Evolutionary conservation across 2,113 vertebrate genomes (phyloP), one percentile per base, ranked within the genome.

Genomic region (Catharus fuscescens): DNA sequence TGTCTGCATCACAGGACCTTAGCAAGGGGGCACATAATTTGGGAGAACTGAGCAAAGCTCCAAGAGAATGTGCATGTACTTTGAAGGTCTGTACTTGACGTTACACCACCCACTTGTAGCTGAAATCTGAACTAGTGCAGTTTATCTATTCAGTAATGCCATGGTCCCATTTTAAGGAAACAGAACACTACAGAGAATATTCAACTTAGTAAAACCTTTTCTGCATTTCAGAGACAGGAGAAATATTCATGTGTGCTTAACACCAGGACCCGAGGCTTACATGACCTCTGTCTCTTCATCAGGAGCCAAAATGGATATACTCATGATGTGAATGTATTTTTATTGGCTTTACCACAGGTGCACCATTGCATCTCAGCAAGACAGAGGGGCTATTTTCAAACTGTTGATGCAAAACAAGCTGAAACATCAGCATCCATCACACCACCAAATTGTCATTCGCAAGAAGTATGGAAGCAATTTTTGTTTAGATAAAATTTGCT

Each of bases 401-500:
- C 77, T 89, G 65, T 92, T 91, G 66, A 77, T 88, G 81, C 59
- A 93, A 82, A 94, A 77, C 77, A 88, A 96, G 76, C 90, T 70
- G 62, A 91, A 93, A 80, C 76, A 87, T 80, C 42, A 89, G 25
- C 90, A 92, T 95, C 52, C 88, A 95, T 92, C 95, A 94, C 56
- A 21, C 67, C 94, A 66, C 70, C 38, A 56, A 76, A 89, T 86
- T 97, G 87, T 89, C 95, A 93, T 96, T 97, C 88, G 65, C 78
- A 95, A 97, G 82, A 96, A 92, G 95, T 76, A 79, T 87, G 88
- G 88, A 95, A 64, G 80, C 91, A 96, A 86, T 94, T 95, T 92
- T 95, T 92, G 87, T 97, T 96, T 95, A 86, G 80, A 94, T 88
- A 86, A 94, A 97, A 97, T 96, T 97, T 96, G 83, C 93, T 84